These are phyloP conservation scores for Pristiophorus japonicus DNA, from an alignment of 2,113 vertebrate species.

Conservation along the genomic window DNA sequence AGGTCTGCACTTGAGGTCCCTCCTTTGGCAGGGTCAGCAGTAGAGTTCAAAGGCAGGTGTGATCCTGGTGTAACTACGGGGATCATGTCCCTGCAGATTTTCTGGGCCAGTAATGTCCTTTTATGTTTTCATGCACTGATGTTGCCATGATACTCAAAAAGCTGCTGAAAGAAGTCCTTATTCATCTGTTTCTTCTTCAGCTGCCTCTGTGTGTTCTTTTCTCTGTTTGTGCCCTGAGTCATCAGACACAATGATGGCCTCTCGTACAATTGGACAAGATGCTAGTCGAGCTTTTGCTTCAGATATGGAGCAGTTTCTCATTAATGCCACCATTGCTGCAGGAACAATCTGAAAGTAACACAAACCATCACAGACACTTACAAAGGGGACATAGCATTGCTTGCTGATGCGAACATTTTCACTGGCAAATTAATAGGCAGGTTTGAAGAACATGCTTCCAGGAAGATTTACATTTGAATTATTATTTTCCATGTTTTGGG, in stretches of 20 bases:
- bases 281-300: slow-evolving; percentile 54
- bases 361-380: slow-evolving; percentile 8
- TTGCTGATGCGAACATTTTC: not conserved
- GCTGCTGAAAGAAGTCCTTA: not conserved
- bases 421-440: not conserved
- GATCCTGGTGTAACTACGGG: no score
- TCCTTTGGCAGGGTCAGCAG: not conserved
- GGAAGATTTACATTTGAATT: not conserved
- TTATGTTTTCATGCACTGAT: not conserved
- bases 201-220: not conserved
- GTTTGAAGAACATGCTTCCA: not conserved
- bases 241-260: slow-evolving; percentile 50
- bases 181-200: not conserved
- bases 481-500: not conserved
- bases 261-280: slow-evolving; percentile 50
- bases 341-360: slow-evolving; percentile 56
- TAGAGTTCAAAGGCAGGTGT: not conserved
- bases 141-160: not conserved
- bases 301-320: slow-evolving; percentile 48
- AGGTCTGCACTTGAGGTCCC: not conserved
- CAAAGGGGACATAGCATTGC: no score
- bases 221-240: slow-evolving; percentile 39
- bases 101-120: not conserved
- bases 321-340: slow-evolving; percentile 57
- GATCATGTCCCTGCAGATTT: not conserved